These are phyloP conservation scores for Panthera leo DNA, from an alignment of 2,113 vertebrate species.

Conservation along the genomic window DNA sequence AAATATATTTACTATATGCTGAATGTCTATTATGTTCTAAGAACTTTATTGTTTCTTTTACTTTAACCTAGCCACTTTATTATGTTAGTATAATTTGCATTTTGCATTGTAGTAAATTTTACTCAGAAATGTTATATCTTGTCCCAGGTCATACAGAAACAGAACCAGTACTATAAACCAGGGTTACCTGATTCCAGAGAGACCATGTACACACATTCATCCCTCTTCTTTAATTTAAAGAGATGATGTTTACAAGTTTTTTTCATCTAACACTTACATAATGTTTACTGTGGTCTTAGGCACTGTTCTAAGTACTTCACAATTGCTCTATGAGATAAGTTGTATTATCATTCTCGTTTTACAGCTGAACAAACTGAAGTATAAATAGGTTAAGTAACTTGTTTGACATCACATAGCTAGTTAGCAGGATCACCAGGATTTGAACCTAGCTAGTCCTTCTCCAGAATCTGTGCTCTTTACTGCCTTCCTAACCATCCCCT, in stretches of 20 bases:
- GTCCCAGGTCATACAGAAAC: background rate
- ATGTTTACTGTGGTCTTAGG: background rate
- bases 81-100: background rate
- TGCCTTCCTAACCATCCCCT: background rate
- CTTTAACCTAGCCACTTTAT: background rate
- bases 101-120: background rate
- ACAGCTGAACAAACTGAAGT: background rate
- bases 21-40: background rate
- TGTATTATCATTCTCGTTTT: background rate
- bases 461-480: background rate
- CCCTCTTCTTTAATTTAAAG: constrained; percentile 24
- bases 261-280: background rate
- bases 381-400: background rate
- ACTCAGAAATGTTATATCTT: constrained; percentile 28
- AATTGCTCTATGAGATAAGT: background rate
- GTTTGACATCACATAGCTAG: background rate
- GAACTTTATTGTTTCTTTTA: constrained; percentile 8
- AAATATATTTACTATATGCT: background rate
- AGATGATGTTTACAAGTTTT: constrained; percentile 17
- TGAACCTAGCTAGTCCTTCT: background rate
- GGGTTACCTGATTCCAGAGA: background rate
- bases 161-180: background rate
- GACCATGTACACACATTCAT: background rate
- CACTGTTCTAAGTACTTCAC: constrained; percentile 1
- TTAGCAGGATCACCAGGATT: background rate